phyloP scores from a whole-genome alignment of 2,113 vertebrate species.

The Phrynocephalus versicolor region DNA sequence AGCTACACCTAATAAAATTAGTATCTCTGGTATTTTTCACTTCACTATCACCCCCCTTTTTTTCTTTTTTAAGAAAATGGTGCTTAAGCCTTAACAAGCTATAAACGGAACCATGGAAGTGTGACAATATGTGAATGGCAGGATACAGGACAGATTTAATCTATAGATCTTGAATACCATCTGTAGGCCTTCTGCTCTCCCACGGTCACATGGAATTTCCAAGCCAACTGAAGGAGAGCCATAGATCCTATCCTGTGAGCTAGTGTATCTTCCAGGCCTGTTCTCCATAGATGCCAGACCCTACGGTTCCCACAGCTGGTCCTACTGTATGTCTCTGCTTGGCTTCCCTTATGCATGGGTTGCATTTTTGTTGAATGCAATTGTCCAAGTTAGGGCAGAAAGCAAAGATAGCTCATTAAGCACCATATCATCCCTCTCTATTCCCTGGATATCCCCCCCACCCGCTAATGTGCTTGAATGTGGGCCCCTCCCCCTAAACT shows the following conservation, averaged over 20 bases:
- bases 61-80: not conserved
- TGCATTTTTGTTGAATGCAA: not conserved
- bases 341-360: not conserved
- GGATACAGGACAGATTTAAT: not conserved
- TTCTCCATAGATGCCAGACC: not conserved
- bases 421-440: not conserved
- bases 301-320: conserved; percentile 2
- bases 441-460: not conserved
- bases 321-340: not conserved
- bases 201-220: not conserved
- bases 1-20: conserved; percentile 8
- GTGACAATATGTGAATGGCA: not conserved
- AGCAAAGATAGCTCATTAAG: not conserved
- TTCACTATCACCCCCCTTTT: not conserved
- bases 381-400: not conserved
- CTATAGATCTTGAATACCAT: not conserved
- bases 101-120: not conserved
- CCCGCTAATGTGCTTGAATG: not conserved
- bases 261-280: not conserved
- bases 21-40: not conserved
- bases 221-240: not conserved
- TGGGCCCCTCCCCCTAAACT: not conserved
- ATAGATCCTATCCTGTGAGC: not conserved
- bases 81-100: not conserved
- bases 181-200: not conserved